Evolutionary conservation across 2,888 invertebrate genomes (phyloP), one percentile per base, ranked within the genome.

Genomic region (Monopis laevigella): DNA sequence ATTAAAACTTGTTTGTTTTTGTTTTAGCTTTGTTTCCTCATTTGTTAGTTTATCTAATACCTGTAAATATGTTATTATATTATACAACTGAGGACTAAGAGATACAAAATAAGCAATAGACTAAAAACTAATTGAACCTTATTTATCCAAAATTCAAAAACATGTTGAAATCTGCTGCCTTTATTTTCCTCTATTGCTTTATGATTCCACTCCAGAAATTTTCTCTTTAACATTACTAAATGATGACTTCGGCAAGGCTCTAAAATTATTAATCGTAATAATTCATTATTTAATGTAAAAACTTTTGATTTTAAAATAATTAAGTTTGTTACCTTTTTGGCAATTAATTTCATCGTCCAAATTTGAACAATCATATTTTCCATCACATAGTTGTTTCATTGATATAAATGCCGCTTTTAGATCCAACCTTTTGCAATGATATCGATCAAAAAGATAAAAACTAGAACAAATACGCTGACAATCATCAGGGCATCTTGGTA

Each of bases 281-380:
- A n/a, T n/a, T n/a, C n/a, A n/a, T n/a, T n/a, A n/a, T n/a, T n/a
- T n/a, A n/a, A n/a, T n/a, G n/a, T n/a, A n/a, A n/a, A n/a, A n/a
- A n/a, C n/a, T n/a, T n/a, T n/a, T n/a, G n/a, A n/a, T 21, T 21
- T 21, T 21, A 21, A 21, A 28, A 16, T 13, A 14, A 13, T 36
- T 36, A 6, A 24, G 10, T 21, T 28, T 40, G 36, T 48, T 53
- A 67, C 75, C 70, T 51, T 50, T 54, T 14, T 45, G 52, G 48
- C 78, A 78, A 26, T 56, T 40, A 0, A 45, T 41, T 55, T 78
- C 78, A 28, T 78, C 78, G 30, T 69, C 64, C 18, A 57, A 62
- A 18, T 51, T 49, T 2, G 59, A 58, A 45, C 78, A 78, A 46
- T 73, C 58, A 2, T 36, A 26, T 44, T 55, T 59, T 8, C 63